Base-by-base conservation (phyloP, 2,797 vertebrate genomes). In the Crenichthys baileyi region DNA sequence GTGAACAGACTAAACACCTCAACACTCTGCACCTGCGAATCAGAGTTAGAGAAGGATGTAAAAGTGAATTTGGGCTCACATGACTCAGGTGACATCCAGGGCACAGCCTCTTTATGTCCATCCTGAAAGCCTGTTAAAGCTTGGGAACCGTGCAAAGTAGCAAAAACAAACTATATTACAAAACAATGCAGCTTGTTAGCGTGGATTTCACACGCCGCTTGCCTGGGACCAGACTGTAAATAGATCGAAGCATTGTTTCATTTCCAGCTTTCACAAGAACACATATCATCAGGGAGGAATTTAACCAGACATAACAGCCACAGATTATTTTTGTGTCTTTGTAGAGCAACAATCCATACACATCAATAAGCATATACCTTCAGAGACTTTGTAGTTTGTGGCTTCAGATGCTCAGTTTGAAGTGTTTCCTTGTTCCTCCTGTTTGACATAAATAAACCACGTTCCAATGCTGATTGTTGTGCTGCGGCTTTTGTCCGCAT, bases 271-370 rank as follows among this genome's bases (percentile, higher is more conserved):
- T 85, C 87, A 73, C 85, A 85, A 73, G 85, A 78, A 78, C 84
- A 73, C 78, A 74, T 90, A 85, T 73, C 80, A 85, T 90, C 75
- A 0, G 75, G 58, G 72, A 83, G 93, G 91, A 93, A 91, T 92
- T 89, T 74, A 61, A 78, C 46, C 81, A 95, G 92, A 93, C 91
- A 89, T 86, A 94, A 91, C 92, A 94, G 81, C 75, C 87, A 80
- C 63, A 75, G 88, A 85, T 92, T 94, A 91, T 94, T 93, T 72
- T 89, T 79, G 53, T 81, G 79, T 80, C 89, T 92, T 93, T 90
- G 87, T 90, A 73, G 63, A 48, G 80, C 7, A 77, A 89, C 90
- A 89, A 88, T 92, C 91, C 89, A 88, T 90, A 90, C 87, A 93
- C 93, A 91, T 93, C 93, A 95, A 90, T 90, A 87, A 85, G 61